Base-by-base conservation (phyloP, 2,797 vertebrate species). In the Argya squamiceps region DNA sequence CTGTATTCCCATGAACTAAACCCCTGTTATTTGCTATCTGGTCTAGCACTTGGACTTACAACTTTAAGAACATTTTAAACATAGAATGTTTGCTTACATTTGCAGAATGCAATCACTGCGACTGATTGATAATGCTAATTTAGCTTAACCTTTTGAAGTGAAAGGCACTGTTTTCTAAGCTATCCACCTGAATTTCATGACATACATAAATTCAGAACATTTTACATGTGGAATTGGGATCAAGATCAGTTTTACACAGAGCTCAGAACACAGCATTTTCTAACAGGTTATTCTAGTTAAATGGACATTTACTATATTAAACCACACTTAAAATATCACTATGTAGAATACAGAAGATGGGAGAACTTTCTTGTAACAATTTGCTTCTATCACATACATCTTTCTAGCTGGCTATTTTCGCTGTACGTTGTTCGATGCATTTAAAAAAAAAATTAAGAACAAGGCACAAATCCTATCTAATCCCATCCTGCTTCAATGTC, bases 361-460 rank as follows among this genome's bases (percentile, higher is more conserved):
- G 3, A 81, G 11, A 5, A 64, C 26, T 24, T 59, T 43, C 36
- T 84, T 39, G 5, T 4, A 80, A 56, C 17, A 55, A 36, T 58
- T 83, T 50, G 65, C 17, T 81, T 84, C 30, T 59, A 26, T 50
- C 12, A 65, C 10, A 9, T 24, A 19, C 4, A 60, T 58, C 16
- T 58, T 80, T 65, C 52, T 39, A 47, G n/a, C 26, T 37, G 52
- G 29, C 23, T 67, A 23, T 63, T 77, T 93, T 69, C 56, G 63
- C 16, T 67, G 22, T n/a, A 52, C 13, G 17, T 5, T 73, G 6
- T 46, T 84, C 0, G 0, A 65, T 8, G 18, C 3, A 1, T n/a
- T 26, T 49, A 68, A 50, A 58, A 71, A 47, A 46, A 47, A 44
- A 52, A 44, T 84, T 78, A 78, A 64, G 62, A 91, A 52, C 23